phyloP scores from a whole-genome alignment of 2,113 vertebrate species.

The Macrotus californicus region DNA sequence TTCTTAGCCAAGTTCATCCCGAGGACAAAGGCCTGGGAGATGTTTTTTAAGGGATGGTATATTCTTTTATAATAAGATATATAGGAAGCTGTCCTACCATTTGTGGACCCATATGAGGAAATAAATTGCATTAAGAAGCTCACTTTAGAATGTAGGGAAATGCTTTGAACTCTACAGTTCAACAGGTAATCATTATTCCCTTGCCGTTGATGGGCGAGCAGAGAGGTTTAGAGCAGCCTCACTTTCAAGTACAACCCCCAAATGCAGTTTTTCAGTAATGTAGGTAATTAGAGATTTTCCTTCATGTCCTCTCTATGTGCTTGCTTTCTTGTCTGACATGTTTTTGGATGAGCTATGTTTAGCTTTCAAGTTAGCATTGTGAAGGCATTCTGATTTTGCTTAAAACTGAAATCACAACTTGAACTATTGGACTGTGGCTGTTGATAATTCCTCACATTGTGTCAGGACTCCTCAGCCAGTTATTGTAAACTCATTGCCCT shows the following conservation, averaged over 20 bases:
- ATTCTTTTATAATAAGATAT: neutral
- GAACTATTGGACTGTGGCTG: neutral
- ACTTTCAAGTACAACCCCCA: rapidly evolving
- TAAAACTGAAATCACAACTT: neutral
- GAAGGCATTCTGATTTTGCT: neutral
- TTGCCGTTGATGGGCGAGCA: neutral
- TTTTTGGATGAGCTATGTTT: neutral
- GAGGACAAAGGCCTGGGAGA: neutral
- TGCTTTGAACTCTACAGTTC: neutral
- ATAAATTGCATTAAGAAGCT: neutral
- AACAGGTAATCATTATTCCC: neutral
- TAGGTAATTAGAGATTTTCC: neutral
- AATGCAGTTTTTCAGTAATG: neutral
- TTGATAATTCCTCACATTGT: neutral
- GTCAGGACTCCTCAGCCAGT: neutral
- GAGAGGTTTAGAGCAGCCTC: neutral
- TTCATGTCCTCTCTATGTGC: neutral
- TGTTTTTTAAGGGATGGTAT: neutral
- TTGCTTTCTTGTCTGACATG: neutral
- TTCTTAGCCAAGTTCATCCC: neutral
- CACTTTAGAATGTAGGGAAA: neutral
- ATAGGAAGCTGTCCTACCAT: neutral
- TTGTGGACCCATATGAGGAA: neutral
- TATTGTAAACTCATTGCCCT: neutral
- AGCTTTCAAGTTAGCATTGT: neutral